A percentile compares a stretch with the other conserved stretches of the same genome.
phyloP scores from a whole-genome alignment of 2,888 invertebrate genomes.

The Amiota communis region DNA sequence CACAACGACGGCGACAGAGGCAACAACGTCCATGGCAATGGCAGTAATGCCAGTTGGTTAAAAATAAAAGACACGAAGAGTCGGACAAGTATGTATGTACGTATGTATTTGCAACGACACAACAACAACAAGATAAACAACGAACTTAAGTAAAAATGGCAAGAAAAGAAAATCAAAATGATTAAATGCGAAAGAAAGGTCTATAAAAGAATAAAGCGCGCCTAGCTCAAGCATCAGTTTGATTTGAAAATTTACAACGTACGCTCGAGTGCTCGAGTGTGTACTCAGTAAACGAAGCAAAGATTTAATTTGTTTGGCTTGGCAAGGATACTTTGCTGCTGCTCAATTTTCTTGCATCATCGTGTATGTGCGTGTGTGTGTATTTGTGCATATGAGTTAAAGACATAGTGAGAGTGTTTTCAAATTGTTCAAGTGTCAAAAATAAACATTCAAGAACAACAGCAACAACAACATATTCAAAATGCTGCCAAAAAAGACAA shows the following conservation, averaged over 20 bases:
- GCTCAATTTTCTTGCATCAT: conserved; percentile 28
- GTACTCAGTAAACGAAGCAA: conserved; percentile 12
- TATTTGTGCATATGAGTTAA: conserved; percentile 14
- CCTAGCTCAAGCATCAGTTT: conserved; percentile 74
- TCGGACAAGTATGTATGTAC: too few species aligned
- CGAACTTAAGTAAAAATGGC: conserved; percentile 33
- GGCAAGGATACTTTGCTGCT: conserved; percentile 26
- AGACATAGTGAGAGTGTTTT: conserved; percentile 24
- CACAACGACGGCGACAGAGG: conserved; percentile 19
- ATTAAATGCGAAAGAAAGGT: conserved; percentile 62
- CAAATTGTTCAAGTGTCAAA: conserved; percentile 9
- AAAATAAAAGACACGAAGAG: conserved; percentile 15
- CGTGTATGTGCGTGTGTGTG: conserved; percentile 38
- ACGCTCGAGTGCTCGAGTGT: conserved; percentile 43
- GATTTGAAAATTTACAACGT: conserved; percentile 73
- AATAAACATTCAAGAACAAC: neutral
- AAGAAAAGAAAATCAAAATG: conserved; percentile 58
- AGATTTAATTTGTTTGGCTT: neutral
- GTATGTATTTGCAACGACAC: conserved; percentile 23
- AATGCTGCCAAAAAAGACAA: conserved; percentile 54
- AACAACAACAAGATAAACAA: conserved; percentile 36
- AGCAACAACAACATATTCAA: conserved; percentile 32
- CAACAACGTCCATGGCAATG: conserved; percentile 31
- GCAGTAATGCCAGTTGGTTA: conserved; percentile 21
- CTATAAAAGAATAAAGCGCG: conserved; percentile 73